Evolutionary conservation across 2,888 invertebrate genomes (phyloP), one percentile per base, ranked within the genome.

Genomic region (Orgyia antiqua): DNA sequence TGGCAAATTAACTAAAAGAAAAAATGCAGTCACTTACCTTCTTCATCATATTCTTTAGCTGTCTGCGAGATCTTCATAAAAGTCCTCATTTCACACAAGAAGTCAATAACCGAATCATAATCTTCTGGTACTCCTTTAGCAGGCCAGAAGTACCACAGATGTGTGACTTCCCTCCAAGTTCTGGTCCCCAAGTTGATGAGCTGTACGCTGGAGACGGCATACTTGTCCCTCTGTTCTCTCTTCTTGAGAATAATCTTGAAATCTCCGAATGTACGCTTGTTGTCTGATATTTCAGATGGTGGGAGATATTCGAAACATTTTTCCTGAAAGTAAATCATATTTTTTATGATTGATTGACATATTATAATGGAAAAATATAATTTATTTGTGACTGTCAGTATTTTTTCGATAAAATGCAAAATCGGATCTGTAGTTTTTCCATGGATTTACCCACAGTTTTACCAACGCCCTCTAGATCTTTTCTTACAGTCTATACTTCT

Each of bases 61-160:
- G 77, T 73, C 58, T 87, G 87, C 38, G 87, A 71, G 13, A 82
- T 62, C 56, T 87, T 87, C 79, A 87, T 83, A 29, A 77, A 84
- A 29, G 73, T 83, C 62, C 96, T 89, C 41, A 95, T 94, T 74
- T 97, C 96, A 10, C 94, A 89, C 23, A 97, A 87, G 79, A 97
- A 95, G 30, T 95, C 94, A 27, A 97, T 93, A 26, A 97, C 87
- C 0, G 94, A 93, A 29, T 93, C 91, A 29, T 92, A 92, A 58
- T 96, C 96, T 4, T 89, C 89, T 1, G 97, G 97, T 1, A 94
- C 93, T 0, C 96, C 96, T 42, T 92, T 91, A n/a, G 91, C 89
- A 0, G 97, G 97, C 97, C 97, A 98, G 61, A 95, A 91, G 83
- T 95, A 96, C 97, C 97, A 97, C 59, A 96, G 91, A 63, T 97